phyloP scores from a whole-genome alignment of 2,113 vertebrate species.

The Periophthalmodon schlosseri region DNA sequence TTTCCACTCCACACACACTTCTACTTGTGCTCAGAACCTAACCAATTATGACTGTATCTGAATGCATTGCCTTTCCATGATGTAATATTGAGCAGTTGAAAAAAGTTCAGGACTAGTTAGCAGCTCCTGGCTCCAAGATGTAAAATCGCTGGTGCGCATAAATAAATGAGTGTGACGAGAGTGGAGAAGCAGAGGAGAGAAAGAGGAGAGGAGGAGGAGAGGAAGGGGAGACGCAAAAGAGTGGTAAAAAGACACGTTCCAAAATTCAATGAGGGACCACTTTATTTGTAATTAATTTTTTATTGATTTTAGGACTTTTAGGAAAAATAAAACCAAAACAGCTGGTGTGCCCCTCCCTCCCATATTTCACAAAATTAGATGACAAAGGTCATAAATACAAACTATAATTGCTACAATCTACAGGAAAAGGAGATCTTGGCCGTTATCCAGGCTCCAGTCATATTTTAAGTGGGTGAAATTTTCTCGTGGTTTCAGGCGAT shows the following conservation, averaged over 20 bases:
- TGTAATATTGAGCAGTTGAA: neutral
- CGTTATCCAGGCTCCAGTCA: no score
- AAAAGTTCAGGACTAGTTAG: slow-evolving; percentile 1
- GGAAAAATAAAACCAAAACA: no score
- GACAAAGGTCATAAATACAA: no score
- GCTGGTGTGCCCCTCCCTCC: no score
- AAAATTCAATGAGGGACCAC: slow-evolving; percentile 20
- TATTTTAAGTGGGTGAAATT: neutral
- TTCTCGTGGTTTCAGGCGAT: neutral
- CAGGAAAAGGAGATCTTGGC: no score
- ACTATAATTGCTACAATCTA: no score
- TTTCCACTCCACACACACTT: no score
- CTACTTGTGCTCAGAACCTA: no score
- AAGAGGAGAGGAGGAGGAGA: slow-evolving; percentile 16
- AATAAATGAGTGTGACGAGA: slow-evolving; percentile 45
- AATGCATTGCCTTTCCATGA: neutral
- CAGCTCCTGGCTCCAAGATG: slow-evolving; percentile 13
- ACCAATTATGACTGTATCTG: no score
- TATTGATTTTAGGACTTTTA: no score
- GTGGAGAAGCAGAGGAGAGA: slow-evolving; percentile 8
- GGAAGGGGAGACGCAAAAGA: slow-evolving; percentile 23
- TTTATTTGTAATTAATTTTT: no score
- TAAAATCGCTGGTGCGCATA: slow-evolving; percentile 32
- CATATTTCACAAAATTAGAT: no score
- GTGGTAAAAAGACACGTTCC: slow-evolving; percentile 18